Evolutionary conservation across 2,113 vertebrate species (phyloP), one percentile per base, ranked within the genome.

Genomic region (Atractosteus spatula): DNA sequence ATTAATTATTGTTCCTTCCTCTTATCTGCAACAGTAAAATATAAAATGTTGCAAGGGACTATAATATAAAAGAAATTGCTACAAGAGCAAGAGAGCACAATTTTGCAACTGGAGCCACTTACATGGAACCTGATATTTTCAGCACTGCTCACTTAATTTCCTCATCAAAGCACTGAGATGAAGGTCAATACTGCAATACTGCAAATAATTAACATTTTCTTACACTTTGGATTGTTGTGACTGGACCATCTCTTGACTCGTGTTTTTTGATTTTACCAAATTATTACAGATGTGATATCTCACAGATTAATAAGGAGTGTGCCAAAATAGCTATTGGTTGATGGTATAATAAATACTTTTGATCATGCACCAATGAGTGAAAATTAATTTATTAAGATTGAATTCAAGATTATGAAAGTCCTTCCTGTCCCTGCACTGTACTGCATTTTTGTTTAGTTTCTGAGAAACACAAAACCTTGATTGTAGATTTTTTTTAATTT

Each of bases 101-200:
- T 51, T 51, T 51, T 10, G 10, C 10, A 7, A 5, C 47, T 2
- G 47, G 47, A 51, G 54, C 45, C 41, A 8, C 59, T 45, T 56
- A 45, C 55, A 12, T 55, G 44, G 55, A 55, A 57, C 56, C 71
- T 57, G 29, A n/a, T 64, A 66, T 51, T 44, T 63, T 66, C 5
- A 11, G 29, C 12, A 5, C 0, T 45, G 55, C 7, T 55, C 29
- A 47, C 61, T 71, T 62, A 55, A 65, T 65, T 41, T 47, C 7
- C 70, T 16, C 59, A 41, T n/a, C 55, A 17, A 54, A 66, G 59
- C 70, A 29, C 3, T 6, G 16, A 72, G 64, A 14, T 67, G 57
- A 57, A 72, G 57, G 71, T 29, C 29, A 29, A 29, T 29, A 29
- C 29, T 29, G 29, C 29, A 29, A 72, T 72, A 10, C 10, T 51